Evolutionary conservation across 2,797 vertebrate genomes (phyloP).

Genomic region (Columba guinea): DNA sequence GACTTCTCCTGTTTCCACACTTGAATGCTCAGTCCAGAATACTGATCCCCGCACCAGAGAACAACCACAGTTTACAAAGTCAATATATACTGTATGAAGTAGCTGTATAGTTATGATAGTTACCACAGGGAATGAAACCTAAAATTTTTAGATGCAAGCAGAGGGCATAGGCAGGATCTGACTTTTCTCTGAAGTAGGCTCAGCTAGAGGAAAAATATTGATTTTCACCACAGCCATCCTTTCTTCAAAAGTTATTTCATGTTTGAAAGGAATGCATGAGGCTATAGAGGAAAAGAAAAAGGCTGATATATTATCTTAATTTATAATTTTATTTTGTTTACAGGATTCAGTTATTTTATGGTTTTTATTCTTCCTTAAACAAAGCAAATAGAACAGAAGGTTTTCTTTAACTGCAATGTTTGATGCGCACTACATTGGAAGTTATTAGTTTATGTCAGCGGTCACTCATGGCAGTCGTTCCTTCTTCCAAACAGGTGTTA

Average conservation of each 20-base stretch:
- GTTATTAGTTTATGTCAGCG: neutral
- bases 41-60: slow-evolving; percentile 40
- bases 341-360: neutral
- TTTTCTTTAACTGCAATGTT: neutral
- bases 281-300: slow-evolving; percentile 56
- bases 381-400: neutral
- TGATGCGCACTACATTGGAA: neutral
- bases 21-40: slow-evolving; percentile 51
- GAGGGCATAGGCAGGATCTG: slow-evolving; percentile 54
- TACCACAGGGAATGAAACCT: slow-evolving; percentile 58
- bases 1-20: slow-evolving; percentile 56
- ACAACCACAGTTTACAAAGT: slow-evolving; percentile 58
- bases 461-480: neutral
- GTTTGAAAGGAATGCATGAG: slow-evolving; percentile 65
- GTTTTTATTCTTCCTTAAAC: neutral
- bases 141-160: slow-evolving; percentile 64
- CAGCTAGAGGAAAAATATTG: slow-evolving; percentile 68
- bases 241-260: slow-evolving; percentile 72
- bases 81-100: slow-evolving; percentile 70
- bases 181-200: slow-evolving; percentile 67
- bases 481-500: neutral
- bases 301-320: slow-evolving; percentile 55
- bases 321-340: slow-evolving; percentile 54
- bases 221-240: slow-evolving; percentile 68
- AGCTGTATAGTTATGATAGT: slow-evolving; percentile 66